Base-by-base conservation (phyloP, 2,113 vertebrate species). In the Notothenia rossii region DNA sequence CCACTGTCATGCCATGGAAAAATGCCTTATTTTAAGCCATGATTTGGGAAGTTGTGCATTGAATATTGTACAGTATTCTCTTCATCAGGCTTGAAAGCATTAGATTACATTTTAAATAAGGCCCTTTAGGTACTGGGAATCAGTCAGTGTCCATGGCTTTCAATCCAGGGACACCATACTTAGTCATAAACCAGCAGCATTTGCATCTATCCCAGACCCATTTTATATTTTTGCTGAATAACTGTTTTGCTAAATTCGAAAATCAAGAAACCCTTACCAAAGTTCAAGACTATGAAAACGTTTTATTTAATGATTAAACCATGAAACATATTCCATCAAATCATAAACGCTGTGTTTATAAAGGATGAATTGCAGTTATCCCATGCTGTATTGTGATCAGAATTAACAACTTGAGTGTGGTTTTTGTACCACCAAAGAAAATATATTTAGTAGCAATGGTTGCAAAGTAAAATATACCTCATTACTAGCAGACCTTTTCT, bases 11-110 rank as follows among this genome's bases (percentile, higher is more conserved):
- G 54, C 43, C 33, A 75, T 72, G 63, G 56, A 18, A 70, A 87
- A 80, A 88, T 87, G 89, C 90, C 90, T 91, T 91, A 91, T 86
- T 83, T 74, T 59, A 77, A 79, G 58, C 46, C 61, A 55, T 71
- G 58, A 56, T 74, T 68, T 68, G 70, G 83, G 76, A 72, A 36
- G n/a, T 81, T 79, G 13, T 68, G 65, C 63, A 78, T 64, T 85
- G 61, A 75, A 67, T 70, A 25, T 49, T 59, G 10, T 60, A 62
- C 14, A 64, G 14, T 70, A 51, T 46, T 80, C 29, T 71, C 50
- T 54, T 63, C 12, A 45, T 48, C 50, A 20, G 4, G 40, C 40
- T 63, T 78, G n/a, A 81, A 63, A 50, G 46, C 22, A 81, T 83
- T 72, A 36, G 9, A 61, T 72, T 63, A 36, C 10, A 53, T 60